These are phyloP conservation scores for Girardia tigrina DNA, from an alignment of 2,888 invertebrate species.

Conservation along the genomic window DNA sequence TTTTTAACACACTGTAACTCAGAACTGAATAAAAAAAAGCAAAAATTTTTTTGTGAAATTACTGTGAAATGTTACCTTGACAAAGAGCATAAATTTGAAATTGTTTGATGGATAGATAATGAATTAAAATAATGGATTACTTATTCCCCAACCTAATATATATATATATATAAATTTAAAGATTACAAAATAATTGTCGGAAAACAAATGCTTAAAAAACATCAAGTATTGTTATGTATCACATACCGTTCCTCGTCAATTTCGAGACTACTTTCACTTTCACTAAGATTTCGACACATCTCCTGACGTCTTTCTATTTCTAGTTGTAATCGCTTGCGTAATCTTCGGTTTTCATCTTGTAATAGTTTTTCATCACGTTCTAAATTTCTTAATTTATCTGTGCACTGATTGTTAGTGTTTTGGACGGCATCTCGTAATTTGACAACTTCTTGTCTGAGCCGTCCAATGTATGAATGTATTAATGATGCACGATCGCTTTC, in stretches of 20 bases:
- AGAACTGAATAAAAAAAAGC: too few relatives aligned
- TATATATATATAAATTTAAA: too few relatives aligned
- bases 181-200: too few relatives aligned
- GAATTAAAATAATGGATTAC: too few relatives aligned
- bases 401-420: constrained; percentile 36
- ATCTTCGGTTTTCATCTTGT: constrained; percentile 78
- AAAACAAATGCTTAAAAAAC: too few relatives aligned
- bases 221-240: too few relatives aligned
- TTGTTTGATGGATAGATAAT: too few relatives aligned
- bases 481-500: constrained; percentile 20
- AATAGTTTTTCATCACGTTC: constrained; percentile 85
- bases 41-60: too few relatives aligned
- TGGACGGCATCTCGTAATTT: constrained; percentile 10
- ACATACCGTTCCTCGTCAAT: constrained; percentile 36
- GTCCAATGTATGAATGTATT: constrained; percentile 28
- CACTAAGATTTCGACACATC: constrained; percentile 81
- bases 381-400: constrained; percentile 79
- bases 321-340: constrained; percentile 80
- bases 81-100: too few relatives aligned
- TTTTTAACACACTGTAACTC: too few relatives aligned
- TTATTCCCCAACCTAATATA: too few relatives aligned
- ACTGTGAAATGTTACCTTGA: too few relatives aligned
- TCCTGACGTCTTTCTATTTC: constrained; percentile 88
- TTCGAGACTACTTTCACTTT: constrained; percentile 48
- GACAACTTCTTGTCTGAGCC: constrained; percentile 30